phyloP scores from a whole-genome alignment of 2,797 vertebrate genomes.

The Siniperca obscura region DNA sequence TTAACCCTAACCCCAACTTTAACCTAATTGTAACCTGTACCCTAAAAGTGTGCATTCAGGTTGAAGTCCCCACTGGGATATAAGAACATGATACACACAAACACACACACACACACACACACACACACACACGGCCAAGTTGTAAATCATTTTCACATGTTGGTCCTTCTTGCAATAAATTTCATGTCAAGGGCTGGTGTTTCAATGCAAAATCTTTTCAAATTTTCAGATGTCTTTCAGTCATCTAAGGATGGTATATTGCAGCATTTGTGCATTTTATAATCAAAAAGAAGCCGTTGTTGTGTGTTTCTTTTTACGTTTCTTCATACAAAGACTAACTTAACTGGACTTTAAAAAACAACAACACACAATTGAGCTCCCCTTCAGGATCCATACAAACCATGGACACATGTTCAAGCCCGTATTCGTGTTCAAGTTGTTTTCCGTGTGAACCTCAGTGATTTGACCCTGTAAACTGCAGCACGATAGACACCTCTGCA shows the following conservation, averaged over 20 bases:
- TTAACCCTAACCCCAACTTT: too few relatives aligned
- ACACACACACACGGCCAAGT: slow-evolving; percentile 15
- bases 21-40: too few relatives aligned
- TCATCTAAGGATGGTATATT: neutral
- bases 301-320: neutral
- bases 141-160: slow-evolving; percentile 57
- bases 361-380: neutral
- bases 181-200: neutral
- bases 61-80: too few relatives aligned
- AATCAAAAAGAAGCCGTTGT: neutral
- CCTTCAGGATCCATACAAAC: neutral
- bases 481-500: slow-evolving; percentile 22
- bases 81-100: slow-evolving; percentile 2
- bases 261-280: neutral
- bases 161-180: slow-evolving; percentile 20
- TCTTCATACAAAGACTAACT: neutral
- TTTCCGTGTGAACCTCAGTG: slow-evolving; percentile 41
- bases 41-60: too few relatives aligned
- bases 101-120: slow-evolving; percentile 24
- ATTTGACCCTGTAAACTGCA: slow-evolving; percentile 42
- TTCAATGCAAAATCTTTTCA: slow-evolving; percentile 2
- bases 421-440: neutral
- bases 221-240: slow-evolving; percentile 14
- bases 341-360: neutral
- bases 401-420: slow-evolving; percentile 21